phyloP scores from a whole-genome alignment of 2,888 invertebrate genomes.

The Lycophotia porphyrea region DNA sequence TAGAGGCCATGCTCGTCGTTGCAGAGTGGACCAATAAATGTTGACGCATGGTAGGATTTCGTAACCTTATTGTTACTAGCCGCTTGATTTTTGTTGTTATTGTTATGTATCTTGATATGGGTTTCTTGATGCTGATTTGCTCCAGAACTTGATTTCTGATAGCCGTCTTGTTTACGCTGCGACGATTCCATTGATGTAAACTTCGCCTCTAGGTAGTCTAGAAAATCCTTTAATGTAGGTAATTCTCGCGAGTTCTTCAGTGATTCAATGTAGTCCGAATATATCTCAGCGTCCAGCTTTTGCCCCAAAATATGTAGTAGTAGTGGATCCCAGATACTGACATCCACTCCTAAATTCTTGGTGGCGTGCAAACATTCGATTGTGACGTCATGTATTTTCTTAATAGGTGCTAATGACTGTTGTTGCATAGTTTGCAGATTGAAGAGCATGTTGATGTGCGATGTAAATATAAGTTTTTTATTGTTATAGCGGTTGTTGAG shows the following conservation, averaged over 20 bases:
- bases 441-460: not conserved
- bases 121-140: not conserved
- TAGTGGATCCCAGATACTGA: not conserved
- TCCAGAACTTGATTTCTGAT: not conserved
- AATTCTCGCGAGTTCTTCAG: constrained; percentile 14
- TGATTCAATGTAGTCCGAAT: constrained; percentile 15
- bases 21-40: constrained; percentile 10
- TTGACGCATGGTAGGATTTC: constrained; percentile 15
- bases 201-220: too few species aligned
- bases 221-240: too few species aligned
- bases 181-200: constrained; percentile 12
- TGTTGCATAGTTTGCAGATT: not conserved
- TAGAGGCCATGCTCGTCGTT: constrained; percentile 5
- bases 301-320: constrained; percentile 11
- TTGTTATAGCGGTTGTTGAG: not conserved
- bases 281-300: constrained; percentile 6
- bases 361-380: constrained; percentile 6
- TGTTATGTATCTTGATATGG: not conserved
- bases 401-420: too few species aligned
- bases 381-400: too few species aligned
- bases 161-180: not conserved
- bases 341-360: not conserved
- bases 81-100: constrained; percentile 1
- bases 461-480: not conserved
- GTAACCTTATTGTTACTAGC: constrained; percentile 6